Conservation (phyloP, 2,888 invertebrate species). For the Pseudanteris insignis region DNA sequence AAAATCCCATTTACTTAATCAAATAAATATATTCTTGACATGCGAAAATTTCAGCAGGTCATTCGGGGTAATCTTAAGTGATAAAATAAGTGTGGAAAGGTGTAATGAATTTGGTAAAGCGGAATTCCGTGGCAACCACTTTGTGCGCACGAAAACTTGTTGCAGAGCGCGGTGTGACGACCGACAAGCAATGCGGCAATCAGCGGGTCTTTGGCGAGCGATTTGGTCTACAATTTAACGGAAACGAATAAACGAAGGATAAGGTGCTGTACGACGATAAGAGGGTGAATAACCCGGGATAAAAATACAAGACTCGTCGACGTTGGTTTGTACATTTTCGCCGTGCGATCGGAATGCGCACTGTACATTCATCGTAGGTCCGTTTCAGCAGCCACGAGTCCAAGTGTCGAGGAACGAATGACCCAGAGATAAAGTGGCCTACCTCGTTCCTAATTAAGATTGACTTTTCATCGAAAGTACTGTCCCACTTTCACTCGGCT, state of each 20-base stretch:
- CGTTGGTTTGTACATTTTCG: slow-evolving; percentile 54
- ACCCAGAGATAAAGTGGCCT: slow-evolving; percentile 61
- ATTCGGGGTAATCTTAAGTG: too few relatives aligned
- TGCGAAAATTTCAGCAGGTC: too few relatives aligned
- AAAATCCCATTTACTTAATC: too few relatives aligned
- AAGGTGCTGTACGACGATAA: slow-evolving; percentile 49
- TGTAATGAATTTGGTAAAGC: too few relatives aligned
- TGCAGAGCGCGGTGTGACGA: too few relatives aligned
- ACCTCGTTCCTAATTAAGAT: slow-evolving; percentile 58
- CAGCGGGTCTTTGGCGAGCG: too few relatives aligned
- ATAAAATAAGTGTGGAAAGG: too few relatives aligned
- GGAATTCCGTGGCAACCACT: too few relatives aligned
- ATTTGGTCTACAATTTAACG: too few relatives aligned
- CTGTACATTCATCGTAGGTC: slow-evolving; percentile 51
- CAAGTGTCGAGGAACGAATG: slow-evolving; percentile 61
- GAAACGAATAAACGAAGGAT: slow-evolving; percentile 20
- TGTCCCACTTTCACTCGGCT: slow-evolving; percentile 50
- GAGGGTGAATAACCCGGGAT: slow-evolving; percentile 65
- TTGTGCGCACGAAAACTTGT: too few relatives aligned
- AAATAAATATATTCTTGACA: too few relatives aligned
- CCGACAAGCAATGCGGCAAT: too few relatives aligned
- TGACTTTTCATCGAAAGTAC: slow-evolving; percentile 56
- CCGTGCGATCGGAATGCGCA: slow-evolving; percentile 61
- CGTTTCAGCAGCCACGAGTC: slow-evolving; percentile 45
- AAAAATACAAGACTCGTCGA: slow-evolving; percentile 61